A percentile compares a stretch with the other conserved stretches of the same genome.
phyloP scores from a whole-genome alignment of 2,888 invertebrate genomes.

The Boloria euphrosyne region DNA sequence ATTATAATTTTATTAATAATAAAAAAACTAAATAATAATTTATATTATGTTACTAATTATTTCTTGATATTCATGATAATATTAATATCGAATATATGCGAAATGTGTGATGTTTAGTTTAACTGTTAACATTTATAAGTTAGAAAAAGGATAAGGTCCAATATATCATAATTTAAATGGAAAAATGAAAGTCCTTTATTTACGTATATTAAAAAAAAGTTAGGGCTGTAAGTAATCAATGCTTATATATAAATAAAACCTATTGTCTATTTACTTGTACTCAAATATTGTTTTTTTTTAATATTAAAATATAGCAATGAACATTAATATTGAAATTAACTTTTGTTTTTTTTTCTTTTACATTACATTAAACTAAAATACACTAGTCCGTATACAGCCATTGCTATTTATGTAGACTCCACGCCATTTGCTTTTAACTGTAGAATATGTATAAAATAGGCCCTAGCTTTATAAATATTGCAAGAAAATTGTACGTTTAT shows the following conservation, averaged over 20 bases:
- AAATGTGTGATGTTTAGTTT: conserved; percentile 12
- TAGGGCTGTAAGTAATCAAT: not conserved
- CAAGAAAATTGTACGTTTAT: conserved; percentile 47
- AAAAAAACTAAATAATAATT: not conserved
- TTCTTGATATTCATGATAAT: not conserved
- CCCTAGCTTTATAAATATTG: conserved; percentile 65
- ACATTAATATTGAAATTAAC: conserved; percentile 8
- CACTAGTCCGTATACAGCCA: conserved; percentile 35
- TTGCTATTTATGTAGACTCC: conserved; percentile 16
- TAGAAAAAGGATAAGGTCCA: conserved; percentile 5
- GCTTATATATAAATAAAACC: conserved; percentile 1
- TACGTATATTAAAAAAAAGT: not conserved
- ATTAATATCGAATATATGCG: conserved; percentile 1
- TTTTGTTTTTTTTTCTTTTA: too few species aligned
- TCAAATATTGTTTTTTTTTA: not conserved
- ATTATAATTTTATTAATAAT: not conserved
- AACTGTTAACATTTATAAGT: not conserved
- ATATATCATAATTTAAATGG: conserved; percentile 3
- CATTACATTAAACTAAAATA: not conserved
- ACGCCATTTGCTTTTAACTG: conserved; percentile 33
- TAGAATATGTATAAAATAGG: conserved; percentile 25
- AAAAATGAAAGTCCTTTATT: conserved; percentile 7
- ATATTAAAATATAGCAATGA: not conserved
- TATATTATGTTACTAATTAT: not conserved
- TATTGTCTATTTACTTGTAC: not conserved